Evolutionary conservation across 2,113 vertebrate species (phyloP), one percentile per base, ranked within the genome.

Genomic region (Sminthopsis crassicaudata): DNA sequence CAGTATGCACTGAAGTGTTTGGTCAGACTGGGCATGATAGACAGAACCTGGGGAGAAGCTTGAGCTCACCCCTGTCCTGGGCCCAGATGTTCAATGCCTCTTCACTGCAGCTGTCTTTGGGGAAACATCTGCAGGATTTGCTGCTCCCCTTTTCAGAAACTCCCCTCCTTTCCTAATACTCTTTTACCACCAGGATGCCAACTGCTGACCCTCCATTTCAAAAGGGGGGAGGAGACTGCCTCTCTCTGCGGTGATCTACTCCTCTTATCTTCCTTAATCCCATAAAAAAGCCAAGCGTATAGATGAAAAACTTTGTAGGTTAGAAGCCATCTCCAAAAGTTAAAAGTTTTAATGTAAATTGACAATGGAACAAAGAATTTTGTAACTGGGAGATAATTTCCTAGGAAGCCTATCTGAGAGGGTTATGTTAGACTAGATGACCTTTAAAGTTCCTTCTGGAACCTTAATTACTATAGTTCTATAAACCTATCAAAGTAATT

Each of bases 11-110:
- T 90, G 48, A 93, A 57, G 95, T 90, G 90, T 95, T 0, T 12
- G 90, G 51, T 93, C 53, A 96, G n/a, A 90, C 57, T 88, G 94
- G 92, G 93, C 19, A 12, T 92, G 95, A 93, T 91, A 97, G 95
- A 93, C 92, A 95, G 91, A 92, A 91, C 36, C 60, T 91, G 93
- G 93, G 84, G 76, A 67, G n/a, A 10, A 55, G 88, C 67, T 89
- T 95, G 92, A 92, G 51, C 88, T 94, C 51, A 50, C 89, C 55
- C 94, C 57, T 93, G 76, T 53, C 8, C n/a, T 89, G 51, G 25
- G 53, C 23, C 89, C 94, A 94, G 91, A 90, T 94, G 96, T 96
- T 95, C 46, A 89, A 27, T 95, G 76, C 55, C 46, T 84, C 92
- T 53, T 24, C 0, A 51, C 26, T 94, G 94, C 57, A 94, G 89